Conservation (phyloP, 2,113 vertebrate species). For the Perca fluviatilis region DNA sequence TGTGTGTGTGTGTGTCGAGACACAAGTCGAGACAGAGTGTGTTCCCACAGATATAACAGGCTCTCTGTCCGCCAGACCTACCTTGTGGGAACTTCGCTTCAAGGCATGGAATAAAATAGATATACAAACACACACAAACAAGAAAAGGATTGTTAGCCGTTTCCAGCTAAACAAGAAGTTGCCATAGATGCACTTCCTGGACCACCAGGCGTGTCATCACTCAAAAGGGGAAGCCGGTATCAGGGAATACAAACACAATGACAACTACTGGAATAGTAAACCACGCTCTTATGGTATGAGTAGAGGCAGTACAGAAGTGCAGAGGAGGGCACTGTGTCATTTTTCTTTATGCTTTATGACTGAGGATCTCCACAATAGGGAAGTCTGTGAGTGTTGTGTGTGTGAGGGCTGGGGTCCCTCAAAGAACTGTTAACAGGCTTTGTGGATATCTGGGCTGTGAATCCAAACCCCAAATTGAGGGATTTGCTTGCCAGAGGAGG, state of each 20-base stretch:
- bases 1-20: slow-evolving; percentile 38
- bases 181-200: slow-evolving; percentile 68
- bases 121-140: slow-evolving; percentile 70
- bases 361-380: background rate
- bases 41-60: slow-evolving; percentile 71
- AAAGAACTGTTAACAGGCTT: slow-evolving; percentile 10
- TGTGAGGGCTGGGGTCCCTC: slow-evolving; percentile 1
- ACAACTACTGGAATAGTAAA: slow-evolving; percentile 2
- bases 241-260: slow-evolving; percentile 24
- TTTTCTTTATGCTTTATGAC: background rate
- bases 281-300: background rate
- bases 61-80: slow-evolving; percentile 73
- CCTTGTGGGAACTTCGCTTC: slow-evolving; percentile 85
- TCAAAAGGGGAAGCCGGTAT: slow-evolving; percentile 39
- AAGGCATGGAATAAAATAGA: slow-evolving; percentile 80
- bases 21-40: slow-evolving; percentile 62
- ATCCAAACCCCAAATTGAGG: slow-evolving; percentile 68
- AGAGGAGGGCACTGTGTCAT: background rate
- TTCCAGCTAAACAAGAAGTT: slow-evolving; percentile 71
- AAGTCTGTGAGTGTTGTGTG: background rate
- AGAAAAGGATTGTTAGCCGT: slow-evolving; percentile 69
- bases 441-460: slow-evolving; percentile 45
- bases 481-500: slow-evolving; percentile 55
- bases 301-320: background rate
- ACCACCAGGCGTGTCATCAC: slow-evolving; percentile 35